Evolutionary conservation across 30 jellyfish, hydroid and myxozoan species (phyloP).

Genomic region (Aurelia coerulea): DNA sequence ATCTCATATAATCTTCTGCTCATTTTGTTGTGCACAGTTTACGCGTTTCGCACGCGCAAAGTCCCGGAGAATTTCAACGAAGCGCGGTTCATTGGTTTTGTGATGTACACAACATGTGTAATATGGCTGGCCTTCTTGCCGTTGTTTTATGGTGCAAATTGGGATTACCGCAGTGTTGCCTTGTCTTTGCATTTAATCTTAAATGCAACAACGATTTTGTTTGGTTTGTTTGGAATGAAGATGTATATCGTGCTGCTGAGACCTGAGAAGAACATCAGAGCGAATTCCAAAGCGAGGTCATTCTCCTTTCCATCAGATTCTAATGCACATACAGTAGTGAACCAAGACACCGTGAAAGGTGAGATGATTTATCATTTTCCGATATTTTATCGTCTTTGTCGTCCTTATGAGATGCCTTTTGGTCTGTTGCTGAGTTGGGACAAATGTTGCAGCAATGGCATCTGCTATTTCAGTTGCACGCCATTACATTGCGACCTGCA

Average conservation of each 20-base stretch:
- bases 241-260: constrained; percentile 77
- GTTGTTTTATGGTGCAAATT: constrained; percentile 74
- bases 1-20: constrained; percentile 77
- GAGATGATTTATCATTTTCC: background rate
- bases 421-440: too few relatives aligned
- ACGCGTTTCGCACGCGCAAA: constrained; percentile 93
- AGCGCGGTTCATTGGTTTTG: constrained; percentile 92
- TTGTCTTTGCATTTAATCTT: constrained; percentile 69
- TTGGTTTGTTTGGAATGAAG: constrained; percentile 89
- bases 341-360: constrained; percentile 7
- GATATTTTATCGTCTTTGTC: too few relatives aligned
- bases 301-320: constrained; percentile 47
- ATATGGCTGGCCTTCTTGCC: constrained; percentile 93
- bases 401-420: too few relatives aligned
- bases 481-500: too few relatives aligned
- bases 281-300: constrained; percentile 87
- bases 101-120: constrained; percentile 88
- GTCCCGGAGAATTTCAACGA: constrained; percentile 96
- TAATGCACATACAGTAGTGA: constrained; percentile 3
- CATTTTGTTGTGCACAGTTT: constrained; percentile 67
- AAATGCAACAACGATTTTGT: constrained; percentile 78
- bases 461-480: too few relatives aligned
- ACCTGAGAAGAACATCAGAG: constrained; percentile 87
- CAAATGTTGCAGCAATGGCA: too few relatives aligned
- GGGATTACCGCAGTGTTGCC: constrained; percentile 73